phyloP scores from a whole-genome alignment of 1,140 invertebrate genomes.

The Globodera ellingtonae region DNA sequence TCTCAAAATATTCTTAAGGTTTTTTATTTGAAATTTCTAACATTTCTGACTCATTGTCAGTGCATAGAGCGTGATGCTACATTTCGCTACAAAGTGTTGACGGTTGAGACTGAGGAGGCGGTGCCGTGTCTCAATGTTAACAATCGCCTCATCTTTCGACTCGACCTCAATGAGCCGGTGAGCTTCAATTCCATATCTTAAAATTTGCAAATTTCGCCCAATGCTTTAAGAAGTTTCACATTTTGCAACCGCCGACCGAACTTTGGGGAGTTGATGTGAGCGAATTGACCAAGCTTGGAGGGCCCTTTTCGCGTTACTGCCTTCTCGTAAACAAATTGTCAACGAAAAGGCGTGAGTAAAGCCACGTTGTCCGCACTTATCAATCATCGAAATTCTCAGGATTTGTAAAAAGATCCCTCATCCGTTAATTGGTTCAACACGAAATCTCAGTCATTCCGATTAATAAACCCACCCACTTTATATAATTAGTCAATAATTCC shows the following conservation, averaged over 20 bases:
- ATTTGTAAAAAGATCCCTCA: background rate
- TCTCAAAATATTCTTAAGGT: conserved; percentile 45
- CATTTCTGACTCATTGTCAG: conserved; percentile 37
- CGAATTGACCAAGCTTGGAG: conserved; percentile 53
- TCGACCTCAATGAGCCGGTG: conserved; percentile 51
- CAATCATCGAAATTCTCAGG: background rate
- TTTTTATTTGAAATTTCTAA: conserved; percentile 6
- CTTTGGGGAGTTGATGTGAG: conserved; percentile 54
- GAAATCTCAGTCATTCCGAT: too few species aligned
- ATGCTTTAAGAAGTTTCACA: conserved; percentile 58
- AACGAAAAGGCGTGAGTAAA: conserved; percentile 5
- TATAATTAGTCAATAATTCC: too few species aligned
- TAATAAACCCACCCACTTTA: too few species aligned
- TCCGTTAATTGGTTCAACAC: too few species aligned
- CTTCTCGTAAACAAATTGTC: conserved; percentile 52
- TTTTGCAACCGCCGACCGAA: conserved; percentile 51
- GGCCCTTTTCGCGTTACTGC: conserved; percentile 50
- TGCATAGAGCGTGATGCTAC: conserved; percentile 61
- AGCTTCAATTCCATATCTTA: conserved; percentile 5
- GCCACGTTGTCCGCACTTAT: background rate
- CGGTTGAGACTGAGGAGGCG: conserved; percentile 54
- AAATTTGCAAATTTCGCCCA: background rate
- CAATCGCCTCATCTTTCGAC: conserved; percentile 55
- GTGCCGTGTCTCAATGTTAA: conserved; percentile 59
- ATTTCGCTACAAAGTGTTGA: conserved; percentile 59